Evolutionary conservation across 35 echinoderm and acorn worm genomes (phyloP).

Genomic region (Patiria miniata): DNA sequence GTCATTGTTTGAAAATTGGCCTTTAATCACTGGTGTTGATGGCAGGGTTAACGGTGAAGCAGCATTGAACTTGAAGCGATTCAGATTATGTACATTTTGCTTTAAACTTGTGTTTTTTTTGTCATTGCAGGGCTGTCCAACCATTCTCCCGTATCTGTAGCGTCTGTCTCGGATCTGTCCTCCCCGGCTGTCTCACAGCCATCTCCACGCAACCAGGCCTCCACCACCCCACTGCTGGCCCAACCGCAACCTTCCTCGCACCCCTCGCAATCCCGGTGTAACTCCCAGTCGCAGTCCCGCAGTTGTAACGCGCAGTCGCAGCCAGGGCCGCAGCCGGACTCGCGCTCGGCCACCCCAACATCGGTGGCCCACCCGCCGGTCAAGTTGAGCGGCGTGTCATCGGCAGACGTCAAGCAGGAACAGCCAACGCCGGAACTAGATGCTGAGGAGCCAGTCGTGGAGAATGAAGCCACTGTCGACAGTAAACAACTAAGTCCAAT

Average conservation of each 20-base stretch:
- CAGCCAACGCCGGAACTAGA: background rate
- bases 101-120: too few relatives aligned
- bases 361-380: background rate
- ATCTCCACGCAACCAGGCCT: slow-evolving; percentile 45
- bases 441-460: background rate
- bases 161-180: slow-evolving; percentile 87
- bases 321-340: slow-evolving; percentile 10
- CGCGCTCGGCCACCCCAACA: background rate
- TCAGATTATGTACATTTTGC: too few relatives aligned
- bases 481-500: background rate
- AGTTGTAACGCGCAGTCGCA: slow-evolving; percentile 22
- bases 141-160: slow-evolving; percentile 88
- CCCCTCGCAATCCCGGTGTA: slow-evolving; percentile 3
- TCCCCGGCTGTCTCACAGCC: slow-evolving; percentile 78
- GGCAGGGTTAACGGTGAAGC: too few relatives aligned
- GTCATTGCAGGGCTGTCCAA: slow-evolving; percentile 76
- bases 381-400: slow-evolving; percentile 34
- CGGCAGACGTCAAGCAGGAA: background rate
- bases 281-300: background rate
- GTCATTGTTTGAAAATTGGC: too few relatives aligned
- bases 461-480: background rate
- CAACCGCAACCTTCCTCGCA: background rate
- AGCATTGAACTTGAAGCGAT: too few relatives aligned
- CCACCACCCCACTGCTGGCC: slow-evolving; percentile 44
- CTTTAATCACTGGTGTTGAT: too few relatives aligned